Evolutionary conservation across 2,113 vertebrate species (phyloP).

Genomic region (Pygoscelis adeliae): DNA sequence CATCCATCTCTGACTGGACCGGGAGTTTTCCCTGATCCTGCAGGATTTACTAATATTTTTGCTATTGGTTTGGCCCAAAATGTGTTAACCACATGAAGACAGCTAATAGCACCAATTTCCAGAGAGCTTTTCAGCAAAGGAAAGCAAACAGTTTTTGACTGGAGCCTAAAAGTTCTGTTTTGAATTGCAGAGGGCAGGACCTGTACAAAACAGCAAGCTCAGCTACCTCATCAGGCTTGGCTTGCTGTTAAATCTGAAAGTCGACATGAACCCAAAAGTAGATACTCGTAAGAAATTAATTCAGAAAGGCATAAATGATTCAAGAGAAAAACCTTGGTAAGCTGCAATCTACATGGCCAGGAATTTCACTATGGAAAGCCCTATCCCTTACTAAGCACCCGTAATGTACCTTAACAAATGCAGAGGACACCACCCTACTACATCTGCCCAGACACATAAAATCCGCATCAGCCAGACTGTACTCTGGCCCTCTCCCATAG

Average conservation of each 20-base stretch:
- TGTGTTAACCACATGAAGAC: neutral
- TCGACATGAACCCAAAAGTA: neutral
- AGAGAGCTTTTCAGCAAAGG: neutral
- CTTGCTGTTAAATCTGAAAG: slow-evolving; percentile 3
- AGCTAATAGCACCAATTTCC: neutral
- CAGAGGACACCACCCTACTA: neutral
- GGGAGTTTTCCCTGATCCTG: neutral
- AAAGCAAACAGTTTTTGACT: neutral
- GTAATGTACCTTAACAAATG: neutral
- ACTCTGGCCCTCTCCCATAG: neutral
- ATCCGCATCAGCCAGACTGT: fast-evolving
- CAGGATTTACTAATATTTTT: neutral
- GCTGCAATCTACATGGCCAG: neutral
- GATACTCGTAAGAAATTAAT: slow-evolving; percentile 51
- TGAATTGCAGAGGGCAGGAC: neutral
- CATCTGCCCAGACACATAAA: neutral
- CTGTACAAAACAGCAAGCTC: neutral
- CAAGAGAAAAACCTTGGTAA: neutral
- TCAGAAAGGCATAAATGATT: slow-evolving; percentile 54
- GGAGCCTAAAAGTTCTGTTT: neutral
- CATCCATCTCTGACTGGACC: neutral
- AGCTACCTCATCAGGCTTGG: neutral
- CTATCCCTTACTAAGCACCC: neutral
- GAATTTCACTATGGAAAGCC: neutral
- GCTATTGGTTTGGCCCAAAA: neutral